These are phyloP conservation scores for Steinernema hermaphroditum DNA, from an alignment of 2,888 invertebrate species.

Conservation along the genomic window DNA sequence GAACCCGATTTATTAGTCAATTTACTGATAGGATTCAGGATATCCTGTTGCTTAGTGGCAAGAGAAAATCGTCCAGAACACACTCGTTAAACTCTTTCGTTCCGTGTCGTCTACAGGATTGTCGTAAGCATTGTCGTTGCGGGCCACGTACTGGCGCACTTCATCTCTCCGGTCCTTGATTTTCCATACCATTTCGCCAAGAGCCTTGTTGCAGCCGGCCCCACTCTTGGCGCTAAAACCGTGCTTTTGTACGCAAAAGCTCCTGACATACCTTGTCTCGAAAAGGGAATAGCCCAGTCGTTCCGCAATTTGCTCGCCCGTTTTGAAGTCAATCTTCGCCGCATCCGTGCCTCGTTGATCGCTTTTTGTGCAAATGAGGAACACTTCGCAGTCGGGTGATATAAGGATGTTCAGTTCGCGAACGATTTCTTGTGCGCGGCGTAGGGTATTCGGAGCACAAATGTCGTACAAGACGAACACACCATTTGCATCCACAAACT, in stretches of 20 bases:
- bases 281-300: slow-evolving; percentile 15
- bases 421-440: slow-evolving; percentile 15
- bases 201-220: neutral
- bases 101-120: slow-evolving; percentile 4
- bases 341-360: slow-evolving; percentile 1
- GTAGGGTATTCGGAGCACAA: slow-evolving; percentile 8
- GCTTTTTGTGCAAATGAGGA: neutral
- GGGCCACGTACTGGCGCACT: slow-evolving; percentile 10
- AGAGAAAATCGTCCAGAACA: slow-evolving; percentile 22
- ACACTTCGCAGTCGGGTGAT: slow-evolving; percentile 17
- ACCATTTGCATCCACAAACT: slow-evolving; percentile 8
- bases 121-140: neutral
- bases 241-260: neutral
- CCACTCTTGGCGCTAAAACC: slow-evolving; percentile 1
- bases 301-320: slow-evolving; percentile 1
- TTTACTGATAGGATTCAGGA: too few species aligned
- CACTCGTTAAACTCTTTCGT: neutral
- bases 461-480: slow-evolving; percentile 20
- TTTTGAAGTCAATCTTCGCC: slow-evolving; percentile 19
- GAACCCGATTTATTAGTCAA: too few species aligned
- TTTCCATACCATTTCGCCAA: slow-evolving; percentile 21
- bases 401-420: slow-evolving; percentile 11
- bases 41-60: neutral
- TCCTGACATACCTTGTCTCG: neutral
- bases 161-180: slow-evolving; percentile 17